phyloP scores from a whole-genome alignment of 2,888 invertebrate genomes.

The Lysandra coridon region DNA sequence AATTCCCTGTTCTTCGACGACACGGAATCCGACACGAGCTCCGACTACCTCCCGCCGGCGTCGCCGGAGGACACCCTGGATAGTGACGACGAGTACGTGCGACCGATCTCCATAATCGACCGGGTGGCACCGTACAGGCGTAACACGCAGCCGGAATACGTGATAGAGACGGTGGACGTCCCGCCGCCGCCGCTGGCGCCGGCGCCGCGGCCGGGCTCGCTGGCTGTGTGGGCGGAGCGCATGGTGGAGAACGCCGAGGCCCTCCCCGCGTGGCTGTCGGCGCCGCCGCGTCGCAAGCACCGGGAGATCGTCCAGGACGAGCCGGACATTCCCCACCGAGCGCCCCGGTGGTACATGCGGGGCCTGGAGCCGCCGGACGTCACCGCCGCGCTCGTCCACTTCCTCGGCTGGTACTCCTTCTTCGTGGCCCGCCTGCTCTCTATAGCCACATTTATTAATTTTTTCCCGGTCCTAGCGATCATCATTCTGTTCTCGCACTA shows the following conservation, averaged over 20 bases:
- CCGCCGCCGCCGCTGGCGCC: slow-evolving; percentile 73
- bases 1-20: slow-evolving; percentile 53
- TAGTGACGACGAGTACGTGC: slow-evolving; percentile 66
- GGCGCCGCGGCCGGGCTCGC: slow-evolving; percentile 65
- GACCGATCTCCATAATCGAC: slow-evolving; percentile 65
- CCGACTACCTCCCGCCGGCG: slow-evolving; percentile 57
- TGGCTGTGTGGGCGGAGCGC: slow-evolving; percentile 73
- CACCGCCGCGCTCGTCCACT: slow-evolving; percentile 84
- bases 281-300: slow-evolving; percentile 70
- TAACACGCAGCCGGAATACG: slow-evolving; percentile 56
- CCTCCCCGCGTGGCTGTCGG: slow-evolving; percentile 73
- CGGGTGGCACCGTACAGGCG: slow-evolving; percentile 62
- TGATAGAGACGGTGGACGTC: slow-evolving; percentile 67
- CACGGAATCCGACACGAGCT: slow-evolving; percentile 59
- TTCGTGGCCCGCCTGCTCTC: slow-evolving; percentile 86
- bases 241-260: slow-evolving; percentile 79
- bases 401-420: slow-evolving; percentile 89
- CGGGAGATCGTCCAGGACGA: slow-evolving; percentile 60
- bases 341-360: slow-evolving; percentile 77
- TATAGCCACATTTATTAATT: slow-evolving; percentile 84
- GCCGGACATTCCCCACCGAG: slow-evolving; percentile 63
- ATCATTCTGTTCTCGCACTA: slow-evolving; percentile 83
- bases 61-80: slow-evolving; percentile 46
- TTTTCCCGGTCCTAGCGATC: slow-evolving; percentile 82
- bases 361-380: slow-evolving; percentile 88